Evolutionary conservation across 2,113 vertebrate species (phyloP).

Genomic region (Thermophis baileyi): DNA sequence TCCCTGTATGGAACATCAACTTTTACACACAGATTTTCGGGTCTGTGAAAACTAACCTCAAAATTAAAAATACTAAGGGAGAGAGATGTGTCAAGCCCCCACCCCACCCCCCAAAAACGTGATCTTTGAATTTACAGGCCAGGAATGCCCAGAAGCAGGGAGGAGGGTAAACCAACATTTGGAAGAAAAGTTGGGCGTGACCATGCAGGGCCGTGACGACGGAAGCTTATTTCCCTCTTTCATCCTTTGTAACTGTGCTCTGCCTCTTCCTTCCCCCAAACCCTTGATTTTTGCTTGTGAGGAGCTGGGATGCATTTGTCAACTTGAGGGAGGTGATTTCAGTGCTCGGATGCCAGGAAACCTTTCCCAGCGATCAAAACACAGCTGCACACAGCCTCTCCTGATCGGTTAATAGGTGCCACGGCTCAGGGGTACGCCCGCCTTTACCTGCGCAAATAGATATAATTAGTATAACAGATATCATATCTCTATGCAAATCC

Average conservation of each 20-base stretch:
- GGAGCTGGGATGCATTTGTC: constrained; percentile 67
- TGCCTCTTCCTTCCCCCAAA: constrained; percentile 57
- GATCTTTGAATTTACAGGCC: constrained; percentile 11
- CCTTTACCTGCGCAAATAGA: constrained; percentile 76
- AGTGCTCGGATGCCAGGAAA: constrained; percentile 69
- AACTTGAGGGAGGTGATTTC: constrained; percentile 71
- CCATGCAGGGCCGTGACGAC: constrained; percentile 40
- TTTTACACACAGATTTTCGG: not conserved
- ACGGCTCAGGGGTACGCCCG: constrained; percentile 61
- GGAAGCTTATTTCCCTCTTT: constrained; percentile 62
- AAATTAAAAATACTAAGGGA: not conserved
- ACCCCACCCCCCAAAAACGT: not conserved
- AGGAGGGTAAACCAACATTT: not conserved
- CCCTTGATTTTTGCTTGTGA: constrained; percentile 70
- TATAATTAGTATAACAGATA: constrained; percentile 78
- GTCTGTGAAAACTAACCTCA: not conserved
- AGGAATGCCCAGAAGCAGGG: constrained; percentile 44
- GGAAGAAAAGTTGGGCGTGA: not conserved
- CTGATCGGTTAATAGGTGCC: constrained; percentile 69
- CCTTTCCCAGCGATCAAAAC: constrained; percentile 75
- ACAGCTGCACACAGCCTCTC: constrained; percentile 71
- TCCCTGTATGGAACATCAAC: not conserved
- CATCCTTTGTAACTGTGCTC: constrained; percentile 64
- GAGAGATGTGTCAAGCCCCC: not conserved
- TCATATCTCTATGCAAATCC: constrained; percentile 68